Evolutionary conservation across 1,140 invertebrate genomes (phyloP).

Genomic region (Oncopeltus fasciatus): DNA sequence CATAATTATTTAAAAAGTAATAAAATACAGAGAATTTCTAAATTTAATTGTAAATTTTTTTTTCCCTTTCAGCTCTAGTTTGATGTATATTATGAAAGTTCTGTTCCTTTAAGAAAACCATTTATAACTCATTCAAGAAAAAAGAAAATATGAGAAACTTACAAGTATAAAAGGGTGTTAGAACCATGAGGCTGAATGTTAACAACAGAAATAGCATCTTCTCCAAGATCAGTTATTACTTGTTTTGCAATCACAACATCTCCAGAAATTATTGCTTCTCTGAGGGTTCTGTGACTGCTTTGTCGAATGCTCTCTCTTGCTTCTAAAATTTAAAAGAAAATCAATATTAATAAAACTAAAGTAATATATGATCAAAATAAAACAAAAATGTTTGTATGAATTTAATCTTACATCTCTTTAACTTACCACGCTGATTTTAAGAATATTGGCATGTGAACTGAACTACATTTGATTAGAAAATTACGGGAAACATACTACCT

Average conservation of each 20-base stretch:
- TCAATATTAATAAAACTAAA: background rate
- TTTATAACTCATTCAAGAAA: too few relatives aligned
- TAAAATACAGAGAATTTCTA: too few relatives aligned
- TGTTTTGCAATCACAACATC: conserved; percentile 46
- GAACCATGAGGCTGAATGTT: conserved; percentile 75
- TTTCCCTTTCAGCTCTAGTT: too few relatives aligned
- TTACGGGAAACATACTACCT: too few relatives aligned
- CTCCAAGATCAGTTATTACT: conserved; percentile 47
- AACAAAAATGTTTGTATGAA: background rate
- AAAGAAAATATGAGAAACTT: conserved; percentile 28
- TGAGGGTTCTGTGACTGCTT: conserved; percentile 51
- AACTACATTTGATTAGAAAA: too few relatives aligned
- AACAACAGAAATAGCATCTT: conserved; percentile 56
- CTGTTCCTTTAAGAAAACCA: too few relatives aligned
- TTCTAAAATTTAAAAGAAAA: conserved; percentile 33
- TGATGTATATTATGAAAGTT: too few relatives aligned
- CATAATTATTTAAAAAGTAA: too few relatives aligned
- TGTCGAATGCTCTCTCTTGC: conserved; percentile 52
- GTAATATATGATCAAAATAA: background rate
- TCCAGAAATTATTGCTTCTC: conserved; percentile 53
- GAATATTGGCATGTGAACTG: too few relatives aligned
- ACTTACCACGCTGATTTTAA: too few relatives aligned
- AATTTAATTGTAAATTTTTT: too few relatives aligned
- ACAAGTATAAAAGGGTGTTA: conserved; percentile 75
- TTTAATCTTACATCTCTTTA: too few relatives aligned